Evolutionary conservation across 2,113 vertebrate species (phyloP).

Genomic region (Burhinus oedicnemus): DNA sequence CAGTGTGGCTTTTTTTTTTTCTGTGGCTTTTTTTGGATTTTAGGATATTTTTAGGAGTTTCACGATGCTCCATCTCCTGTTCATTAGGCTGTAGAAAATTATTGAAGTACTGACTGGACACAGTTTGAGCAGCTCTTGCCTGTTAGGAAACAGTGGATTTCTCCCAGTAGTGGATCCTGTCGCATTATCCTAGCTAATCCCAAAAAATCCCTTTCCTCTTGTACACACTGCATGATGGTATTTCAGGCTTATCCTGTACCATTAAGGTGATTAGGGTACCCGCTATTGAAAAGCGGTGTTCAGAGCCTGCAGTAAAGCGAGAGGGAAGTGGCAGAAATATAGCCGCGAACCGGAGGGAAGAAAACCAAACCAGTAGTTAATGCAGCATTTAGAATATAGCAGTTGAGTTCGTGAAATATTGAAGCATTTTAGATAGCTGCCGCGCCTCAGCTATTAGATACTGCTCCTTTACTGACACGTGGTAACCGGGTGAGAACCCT

Average conservation of each 20-base stretch:
- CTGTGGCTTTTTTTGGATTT: not conserved
- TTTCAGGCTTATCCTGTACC: constrained; percentile 16
- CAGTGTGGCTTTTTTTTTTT: fast-evolving
- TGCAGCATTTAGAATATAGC: not conserved
- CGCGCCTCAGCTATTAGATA: not conserved
- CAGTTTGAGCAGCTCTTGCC: not conserved
- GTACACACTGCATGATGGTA: not conserved
- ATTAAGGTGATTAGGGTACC: constrained; percentile 20
- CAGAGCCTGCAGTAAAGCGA: not conserved
- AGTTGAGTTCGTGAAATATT: not conserved
- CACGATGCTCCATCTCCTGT: not conserved
- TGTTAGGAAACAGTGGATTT: not conserved
- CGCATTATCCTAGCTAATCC: constrained; percentile 20
- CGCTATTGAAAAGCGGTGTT: not conserved
- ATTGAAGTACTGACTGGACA: not conserved
- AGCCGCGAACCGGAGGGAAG: not conserved
- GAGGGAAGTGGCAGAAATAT: not conserved
- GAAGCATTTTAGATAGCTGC: not conserved
- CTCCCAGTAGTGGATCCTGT: not conserved
- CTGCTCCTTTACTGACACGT: not conserved
- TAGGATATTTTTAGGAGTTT: not conserved
- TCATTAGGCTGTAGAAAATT: not conserved
- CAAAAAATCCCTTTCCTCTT: constrained; percentile 23
- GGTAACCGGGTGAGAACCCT: not conserved
- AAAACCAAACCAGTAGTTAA: not conserved